Evolutionary conservation across 2,113 vertebrate species (phyloP).

Genomic region (Paralichthys olivaceus): DNA sequence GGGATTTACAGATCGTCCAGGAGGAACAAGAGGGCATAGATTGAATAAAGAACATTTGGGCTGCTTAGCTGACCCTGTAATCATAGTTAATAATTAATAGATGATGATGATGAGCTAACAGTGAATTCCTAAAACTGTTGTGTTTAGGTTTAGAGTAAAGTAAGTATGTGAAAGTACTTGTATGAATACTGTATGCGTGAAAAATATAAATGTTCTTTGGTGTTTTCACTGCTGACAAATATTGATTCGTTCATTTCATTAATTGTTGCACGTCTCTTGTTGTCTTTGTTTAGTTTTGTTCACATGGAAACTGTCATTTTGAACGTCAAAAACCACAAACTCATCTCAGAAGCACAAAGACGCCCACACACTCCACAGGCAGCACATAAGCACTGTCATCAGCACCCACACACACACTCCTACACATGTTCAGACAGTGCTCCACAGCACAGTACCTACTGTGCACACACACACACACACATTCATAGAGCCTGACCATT

Average conservation of each 20-base stretch:
- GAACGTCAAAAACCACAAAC: conserved; percentile 64
- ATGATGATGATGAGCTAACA: too few relatives aligned
- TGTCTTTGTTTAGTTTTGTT: conserved; percentile 23
- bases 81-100: too few relatives aligned
- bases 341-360: conserved; percentile 59
- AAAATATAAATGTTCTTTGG: too few relatives aligned
- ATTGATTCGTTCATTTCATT: background rate
- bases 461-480: conserved; percentile 36
- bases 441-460: conserved; percentile 25
- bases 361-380: conserved; percentile 68
- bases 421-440: conserved; percentile 52
- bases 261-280: background rate
- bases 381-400: conserved; percentile 58
- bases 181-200: too few relatives aligned
- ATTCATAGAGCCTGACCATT: conserved; percentile 29
- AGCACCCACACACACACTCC: conserved; percentile 62
- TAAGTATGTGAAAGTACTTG: background rate
- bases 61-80: too few relatives aligned
- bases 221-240: background rate
- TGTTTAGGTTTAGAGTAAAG: too few relatives aligned
- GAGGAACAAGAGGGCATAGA: too few relatives aligned
- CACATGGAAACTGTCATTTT: conserved; percentile 71
- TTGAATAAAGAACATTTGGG: too few relatives aligned
- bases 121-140: too few relatives aligned
- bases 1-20: too few relatives aligned